Evolutionary conservation across 2,113 vertebrate genomes (phyloP), one percentile per base, ranked within the genome.

Genomic region (Corythornis madagascariensis): DNA sequence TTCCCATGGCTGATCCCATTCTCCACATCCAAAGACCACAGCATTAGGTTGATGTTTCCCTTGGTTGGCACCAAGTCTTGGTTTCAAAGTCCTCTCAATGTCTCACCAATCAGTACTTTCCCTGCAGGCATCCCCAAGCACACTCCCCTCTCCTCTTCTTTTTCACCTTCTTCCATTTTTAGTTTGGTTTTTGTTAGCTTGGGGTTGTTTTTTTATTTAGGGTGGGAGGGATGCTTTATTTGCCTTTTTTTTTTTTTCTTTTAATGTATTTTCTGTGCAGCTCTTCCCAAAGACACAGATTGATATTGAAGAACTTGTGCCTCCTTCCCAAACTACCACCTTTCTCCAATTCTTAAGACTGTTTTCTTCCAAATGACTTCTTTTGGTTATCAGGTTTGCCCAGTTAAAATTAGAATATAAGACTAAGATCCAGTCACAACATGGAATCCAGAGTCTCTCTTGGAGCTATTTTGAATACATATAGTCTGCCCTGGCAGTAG

Each of bases 11-110:
- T 50, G 42, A 88, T 55, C 24, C 25, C 14, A 20, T 50, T 48
- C 42, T 83, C 40, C 4, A 0, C 0, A 6, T 6, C 12, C 21
- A 28, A 50, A 35, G 33, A 4, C 16, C 17, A 6, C 70, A 86
- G 31, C 25, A 67, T 18, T 9, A 71, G 31, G 31, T 9, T 7
- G 75, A 2, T 38, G 19, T 25, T 77, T 22, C 22, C 69, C 42
- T 40, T 14, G 35, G 63, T 21, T 5, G 1, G 18, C 48, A 59
- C 20, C 2, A 2, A 69, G 5, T 22, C 38, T 17, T 35, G 25
- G 52, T 61, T 64, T 31, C 16, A 4, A 83, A 69, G 35, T 35
- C n/a, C 29, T 72, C 71, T 22, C 64, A 24, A 1, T 24, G 21
- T 48, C 56, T 78, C 7, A 1, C 28, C 50, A 22, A 0, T n/a